These are phyloP conservation scores for Nomada fabriciana DNA, from an alignment of 2,888 invertebrate genomes.

Conservation along the genomic window DNA sequence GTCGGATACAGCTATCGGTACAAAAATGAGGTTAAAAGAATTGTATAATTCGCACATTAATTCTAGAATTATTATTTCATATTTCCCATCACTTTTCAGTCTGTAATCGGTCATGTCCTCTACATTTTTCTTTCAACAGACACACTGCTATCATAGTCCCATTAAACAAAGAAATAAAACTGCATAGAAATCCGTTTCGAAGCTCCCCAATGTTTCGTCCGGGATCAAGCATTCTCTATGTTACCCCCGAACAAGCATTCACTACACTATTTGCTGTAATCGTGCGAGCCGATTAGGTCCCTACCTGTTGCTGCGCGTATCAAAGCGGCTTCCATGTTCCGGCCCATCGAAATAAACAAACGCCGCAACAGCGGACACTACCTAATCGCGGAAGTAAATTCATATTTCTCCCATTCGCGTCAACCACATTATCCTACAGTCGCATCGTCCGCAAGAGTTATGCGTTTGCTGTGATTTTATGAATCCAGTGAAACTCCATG, in stretches of 20 bases:
- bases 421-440: background rate
- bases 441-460: background rate
- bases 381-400: slow-evolving; percentile 42
- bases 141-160: no score
- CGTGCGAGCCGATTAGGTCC: slow-evolving; percentile 19
- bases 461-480: slow-evolving; percentile 21
- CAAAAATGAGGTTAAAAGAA: no score
- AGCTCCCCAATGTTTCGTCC: background rate
- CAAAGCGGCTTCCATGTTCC: background rate
- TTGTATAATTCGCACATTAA: no score
- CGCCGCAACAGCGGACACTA: slow-evolving; percentile 14
- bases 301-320: slow-evolving; percentile 46
- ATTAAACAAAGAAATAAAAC: no score
- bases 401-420: slow-evolving; percentile 32
- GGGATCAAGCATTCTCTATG: background rate
- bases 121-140: no score
- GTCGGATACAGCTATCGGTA: no score
- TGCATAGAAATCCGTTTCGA: no score
- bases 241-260: background rate
- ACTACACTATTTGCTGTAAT: slow-evolving; percentile 5
- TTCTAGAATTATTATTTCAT: no score
- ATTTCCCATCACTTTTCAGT: no score
- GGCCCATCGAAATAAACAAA: slow-evolving; percentile 18
- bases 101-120: no score
- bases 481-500: slow-evolving; percentile 16